Conservation (phyloP, 1,140 invertebrate species). For the Anagrus nilaparvatae region DNA sequence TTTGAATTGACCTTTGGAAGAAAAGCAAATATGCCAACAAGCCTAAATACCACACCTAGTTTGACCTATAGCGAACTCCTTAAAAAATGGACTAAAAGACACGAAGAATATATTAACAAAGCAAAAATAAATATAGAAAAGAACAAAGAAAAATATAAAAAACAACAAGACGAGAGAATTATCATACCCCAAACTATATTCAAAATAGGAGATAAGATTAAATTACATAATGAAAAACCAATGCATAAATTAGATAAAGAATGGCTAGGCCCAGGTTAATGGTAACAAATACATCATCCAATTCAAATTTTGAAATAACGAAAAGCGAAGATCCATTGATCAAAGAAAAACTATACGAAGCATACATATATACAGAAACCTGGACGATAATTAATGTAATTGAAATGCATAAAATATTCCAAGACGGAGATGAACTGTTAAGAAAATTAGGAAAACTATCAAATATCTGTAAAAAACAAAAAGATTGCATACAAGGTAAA, state of each 20-base stretch:
- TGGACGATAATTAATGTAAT: too few species aligned
- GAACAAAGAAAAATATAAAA: conserved; percentile 4
- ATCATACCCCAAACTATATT: background rate
- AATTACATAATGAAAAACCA: conserved; percentile 6
- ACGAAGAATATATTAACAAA: conserved; percentile 3
- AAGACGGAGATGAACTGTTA: too few species aligned
- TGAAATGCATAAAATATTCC: too few species aligned
- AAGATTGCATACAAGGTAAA: too few species aligned
- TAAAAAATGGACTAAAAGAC: conserved; percentile 5
- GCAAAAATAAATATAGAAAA: conserved; percentile 3
- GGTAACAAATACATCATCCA: too few species aligned
- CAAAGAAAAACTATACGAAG: too few species aligned
- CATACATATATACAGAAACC: too few species aligned
- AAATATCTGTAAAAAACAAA: too few species aligned
- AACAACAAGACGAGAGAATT: conserved; percentile 1
- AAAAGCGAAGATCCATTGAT: too few species aligned
- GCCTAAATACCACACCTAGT: background rate
- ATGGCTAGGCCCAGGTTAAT: conserved; percentile 10
- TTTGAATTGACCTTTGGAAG: background rate
- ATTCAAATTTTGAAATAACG: too few species aligned
- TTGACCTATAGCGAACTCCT: conserved; percentile 7
- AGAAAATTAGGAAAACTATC: too few species aligned
- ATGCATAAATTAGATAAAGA: conserved; percentile 6
- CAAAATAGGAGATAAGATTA: background rate
- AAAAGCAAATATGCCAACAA: conserved; percentile 3